Conservation (phyloP, 2,888 invertebrate species). For the Ypsolopha sequella region DNA sequence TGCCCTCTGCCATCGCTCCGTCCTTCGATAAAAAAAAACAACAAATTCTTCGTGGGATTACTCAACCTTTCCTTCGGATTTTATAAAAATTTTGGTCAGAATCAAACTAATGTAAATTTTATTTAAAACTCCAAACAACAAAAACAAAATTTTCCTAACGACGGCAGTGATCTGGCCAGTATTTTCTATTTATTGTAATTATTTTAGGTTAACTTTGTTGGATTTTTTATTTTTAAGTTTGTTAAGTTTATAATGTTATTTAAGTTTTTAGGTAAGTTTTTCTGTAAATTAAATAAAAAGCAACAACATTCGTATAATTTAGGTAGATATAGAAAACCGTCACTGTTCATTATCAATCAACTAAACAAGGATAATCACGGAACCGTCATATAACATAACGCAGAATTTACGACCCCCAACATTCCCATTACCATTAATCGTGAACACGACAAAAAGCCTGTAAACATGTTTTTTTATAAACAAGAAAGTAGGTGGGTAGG, state of each 20-base stretch:
- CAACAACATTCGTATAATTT: neutral
- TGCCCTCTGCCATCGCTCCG: constrained; percentile 48
- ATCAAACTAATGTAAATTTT: too few relatives aligned
- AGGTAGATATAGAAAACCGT: constrained; percentile 9
- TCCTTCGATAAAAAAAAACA: constrained; percentile 35
- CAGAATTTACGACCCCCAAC: constrained; percentile 43
- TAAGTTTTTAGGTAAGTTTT: too few relatives aligned
- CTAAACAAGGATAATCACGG: constrained; percentile 18
- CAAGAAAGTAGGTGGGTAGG: constrained; percentile 32
- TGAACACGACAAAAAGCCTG: constrained; percentile 43
- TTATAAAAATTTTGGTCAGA: too few relatives aligned
- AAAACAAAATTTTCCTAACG: too few relatives aligned
- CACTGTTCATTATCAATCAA: constrained; percentile 32
- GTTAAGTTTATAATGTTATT: too few relatives aligned
- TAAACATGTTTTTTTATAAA: constrained; percentile 52
- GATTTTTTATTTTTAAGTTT: too few relatives aligned
- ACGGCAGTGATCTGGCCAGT: too few relatives aligned
- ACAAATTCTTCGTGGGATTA: constrained; percentile 26
- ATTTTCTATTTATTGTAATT: too few relatives aligned
- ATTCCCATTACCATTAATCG: constrained; percentile 25
- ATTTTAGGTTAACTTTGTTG: too few relatives aligned
- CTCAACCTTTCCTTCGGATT: too few relatives aligned
- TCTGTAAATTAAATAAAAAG: too few relatives aligned
- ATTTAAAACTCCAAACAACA: too few relatives aligned
- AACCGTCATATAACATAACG: constrained; percentile 46